Base-by-base conservation (phyloP, 2,888 invertebrate species). In the Drosophila anceps region DNA sequence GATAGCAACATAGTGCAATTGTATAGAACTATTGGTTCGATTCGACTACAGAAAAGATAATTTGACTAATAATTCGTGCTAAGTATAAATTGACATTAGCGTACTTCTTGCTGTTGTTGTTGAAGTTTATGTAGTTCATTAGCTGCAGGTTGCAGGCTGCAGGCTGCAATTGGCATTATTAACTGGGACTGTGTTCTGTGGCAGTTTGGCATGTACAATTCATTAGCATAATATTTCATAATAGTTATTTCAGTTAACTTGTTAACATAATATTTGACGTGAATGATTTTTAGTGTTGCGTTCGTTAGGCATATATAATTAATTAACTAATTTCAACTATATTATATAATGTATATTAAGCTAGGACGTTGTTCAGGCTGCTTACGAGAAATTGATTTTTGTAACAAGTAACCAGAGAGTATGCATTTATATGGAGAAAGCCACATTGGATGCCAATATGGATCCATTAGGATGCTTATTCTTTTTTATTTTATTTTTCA, bases 251-350 rank as follows among this genome's bases (percentile, higher is more conserved):
- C 10, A 29, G 31, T 68, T 57, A 61, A 51, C 37, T 64, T 61
- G 39, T 37, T 63, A 76, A 83, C 64, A 46, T 61, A 72, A 84
- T 73, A 84, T 68, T 87, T 75, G 57, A 72, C 68, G 64, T 65
- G 50, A 69, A 59, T 70, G 46, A 55, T 73, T 82, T 79, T 87
- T 79, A 76, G 88, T 82, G 88, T 82, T 84, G 70, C 73, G 76
- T 84, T 82, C 82, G 41, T 73, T 71, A 44, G 24, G 46, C 51
- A 63, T 44, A 50, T 18, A 31, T 48, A 29, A 51, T 76, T 61
- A n/a, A 44, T 50, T 61, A 63, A 60, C 67, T 72, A 73, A 77
- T 72, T 62, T 76, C 18, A 66, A 59, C 55, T 55, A 71, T 54
- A 33, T n/a, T 39, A 35, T 41, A 20, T 54, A 12, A 39, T 39